Evolutionary conservation across 1,140 invertebrate species (phyloP).

Genomic region (Anastrepha obliqua): DNA sequence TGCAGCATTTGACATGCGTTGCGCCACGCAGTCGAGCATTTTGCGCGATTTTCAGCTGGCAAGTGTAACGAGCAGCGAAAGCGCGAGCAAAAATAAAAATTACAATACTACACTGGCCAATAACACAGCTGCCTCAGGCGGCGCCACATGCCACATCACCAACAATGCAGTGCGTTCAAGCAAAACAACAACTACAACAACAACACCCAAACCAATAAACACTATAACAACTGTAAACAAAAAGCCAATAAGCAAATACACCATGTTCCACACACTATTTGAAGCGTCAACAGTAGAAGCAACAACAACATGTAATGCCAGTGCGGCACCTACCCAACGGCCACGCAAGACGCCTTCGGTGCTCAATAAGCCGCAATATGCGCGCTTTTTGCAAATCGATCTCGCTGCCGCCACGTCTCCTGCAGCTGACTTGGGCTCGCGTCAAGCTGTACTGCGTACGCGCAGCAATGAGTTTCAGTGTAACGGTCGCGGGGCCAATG

Average conservation of each 20-base stretch:
- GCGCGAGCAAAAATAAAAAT: neutral
- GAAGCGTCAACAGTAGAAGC: neutral
- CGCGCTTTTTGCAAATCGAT: slow-evolving; percentile 68
- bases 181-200: slow-evolving; percentile 19
- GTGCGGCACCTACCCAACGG: neutral
- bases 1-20: neutral
- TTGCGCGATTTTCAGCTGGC: slow-evolving; percentile 42
- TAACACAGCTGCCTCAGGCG: slow-evolving; percentile 29
- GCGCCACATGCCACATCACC: slow-evolving; percentile 56
- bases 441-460: slow-evolving; percentile 51
- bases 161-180: neutral
- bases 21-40: neutral
- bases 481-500: neutral
- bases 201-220: neutral
- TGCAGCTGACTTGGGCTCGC: neutral
- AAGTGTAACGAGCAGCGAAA: slow-evolving; percentile 24
- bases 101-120: neutral
- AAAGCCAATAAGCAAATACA: neutral
- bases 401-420: slow-evolving; percentile 55
- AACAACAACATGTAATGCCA: neutral
- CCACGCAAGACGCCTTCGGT: slow-evolving; percentile 66
- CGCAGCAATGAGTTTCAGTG: slow-evolving; percentile 58
- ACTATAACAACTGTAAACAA: neutral
- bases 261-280: slow-evolving; percentile 34
- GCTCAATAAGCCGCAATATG: slow-evolving; percentile 69